Evolutionary conservation across 2,888 invertebrate species (phyloP), one percentile per base, ranked within the genome.

Genomic region (Andrena trimmerana): DNA sequence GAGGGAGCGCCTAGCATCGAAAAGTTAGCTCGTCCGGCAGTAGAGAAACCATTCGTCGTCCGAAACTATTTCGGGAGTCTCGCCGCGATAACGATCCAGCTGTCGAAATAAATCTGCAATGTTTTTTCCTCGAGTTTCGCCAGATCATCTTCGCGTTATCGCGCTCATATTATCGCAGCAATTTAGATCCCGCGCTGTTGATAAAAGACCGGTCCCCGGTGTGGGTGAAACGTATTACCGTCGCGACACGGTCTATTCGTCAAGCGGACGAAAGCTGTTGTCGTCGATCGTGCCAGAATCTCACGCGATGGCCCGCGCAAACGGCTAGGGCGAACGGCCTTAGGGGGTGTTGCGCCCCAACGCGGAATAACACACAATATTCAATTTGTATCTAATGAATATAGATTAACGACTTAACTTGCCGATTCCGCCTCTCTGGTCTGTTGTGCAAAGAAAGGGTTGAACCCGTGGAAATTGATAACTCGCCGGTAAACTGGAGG

Each of bases 361-460:
- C 80, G 73, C 50, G 36, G 81, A 76, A 82, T 83, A 86, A 84
- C 82, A 80, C 82, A 78, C 86, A 74, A 84, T 86, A 87, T 87
- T 87, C 88, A 88, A 87, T 87, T 88, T 86, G 84, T 88, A 78
- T 86, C 73, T 84, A 74, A 87, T 87, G 87, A 87, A 87, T 87
- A 87, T 82, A 86, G 82, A 87, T 87, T 79, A 87, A 87, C 85
- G 84, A 78, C 59, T 60, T 72, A 71, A 70, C 72, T 78, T 60
- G 52, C 79, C 52, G 82, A 79, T 74, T 79, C 68, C 63, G 29
- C n/a, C 52, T 62, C 31, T 72, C 36, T 27, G 86, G 60, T 79
- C 50, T 29, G 16, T 31, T n/a, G 13, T 52, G 36, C 29, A 50
- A 73, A 31, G 65, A 70, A 72, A 67, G 70, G 77, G 62, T 71